These are phyloP conservation scores for Fragum sueziense DNA, from an alignment of 2,888 invertebrate genomes.

Conservation along the genomic window DNA sequence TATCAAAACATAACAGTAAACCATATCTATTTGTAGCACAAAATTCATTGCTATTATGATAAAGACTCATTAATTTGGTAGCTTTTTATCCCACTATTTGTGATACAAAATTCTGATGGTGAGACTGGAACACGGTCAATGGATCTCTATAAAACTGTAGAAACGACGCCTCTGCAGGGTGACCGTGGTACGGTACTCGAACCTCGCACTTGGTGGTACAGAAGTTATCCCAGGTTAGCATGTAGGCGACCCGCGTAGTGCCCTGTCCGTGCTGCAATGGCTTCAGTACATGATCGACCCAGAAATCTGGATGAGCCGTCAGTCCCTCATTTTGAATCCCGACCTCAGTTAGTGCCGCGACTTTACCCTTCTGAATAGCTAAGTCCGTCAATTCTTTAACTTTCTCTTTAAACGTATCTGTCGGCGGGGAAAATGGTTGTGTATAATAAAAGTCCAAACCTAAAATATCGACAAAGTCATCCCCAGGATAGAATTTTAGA, in stretches of 20 bases:
- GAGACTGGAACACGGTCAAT: not conserved
- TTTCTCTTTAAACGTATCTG: constrained; percentile 14
- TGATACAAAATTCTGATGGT: not conserved
- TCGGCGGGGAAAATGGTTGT: constrained; percentile 4
- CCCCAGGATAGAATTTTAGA: constrained; percentile 51
- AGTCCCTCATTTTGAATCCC: constrained; percentile 46
- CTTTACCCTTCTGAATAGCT: constrained; percentile 42
- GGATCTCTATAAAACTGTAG: constrained; percentile 6
- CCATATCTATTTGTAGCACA: too few relatives aligned
- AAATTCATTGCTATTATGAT: too few relatives aligned
- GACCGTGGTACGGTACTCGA: constrained; percentile 18
- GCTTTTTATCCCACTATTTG: constrained; percentile 3
- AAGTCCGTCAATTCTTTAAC: constrained; percentile 38
- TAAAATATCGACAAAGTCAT: constrained; percentile 51
- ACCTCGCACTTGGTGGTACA: constrained; percentile 27
- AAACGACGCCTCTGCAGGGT: constrained; percentile 7
- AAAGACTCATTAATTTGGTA: too few relatives aligned
- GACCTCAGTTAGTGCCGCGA: constrained; percentile 56
- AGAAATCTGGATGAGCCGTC: constrained; percentile 38
- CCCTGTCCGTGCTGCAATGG: constrained; percentile 29
- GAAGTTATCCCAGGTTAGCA: constrained; percentile 51
- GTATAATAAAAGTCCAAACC: constrained; percentile 55
- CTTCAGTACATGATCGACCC: constrained; percentile 47
- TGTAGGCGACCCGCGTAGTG: constrained; percentile 41
- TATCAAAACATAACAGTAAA: too few relatives aligned